Conservation (phyloP, 2,797 vertebrate genomes). For the Sarcoramphus papa region DNA sequence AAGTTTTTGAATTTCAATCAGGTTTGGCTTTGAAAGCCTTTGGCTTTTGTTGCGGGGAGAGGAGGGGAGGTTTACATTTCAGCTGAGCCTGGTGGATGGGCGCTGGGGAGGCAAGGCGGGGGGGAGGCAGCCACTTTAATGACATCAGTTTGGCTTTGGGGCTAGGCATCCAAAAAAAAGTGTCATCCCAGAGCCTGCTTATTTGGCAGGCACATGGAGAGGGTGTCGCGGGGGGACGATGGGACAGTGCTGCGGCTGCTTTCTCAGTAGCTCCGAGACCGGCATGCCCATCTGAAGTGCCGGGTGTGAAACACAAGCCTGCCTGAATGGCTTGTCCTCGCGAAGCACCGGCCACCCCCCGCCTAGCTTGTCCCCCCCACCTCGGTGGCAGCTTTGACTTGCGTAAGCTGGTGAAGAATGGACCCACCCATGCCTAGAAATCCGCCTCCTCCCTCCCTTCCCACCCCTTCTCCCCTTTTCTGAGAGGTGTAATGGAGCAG, state of each 20-base stretch:
- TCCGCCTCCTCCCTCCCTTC: slow-evolving; percentile 53
- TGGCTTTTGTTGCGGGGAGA: slow-evolving; percentile 72
- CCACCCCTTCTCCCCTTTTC: slow-evolving; percentile 15
- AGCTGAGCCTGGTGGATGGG: slow-evolving; percentile 61
- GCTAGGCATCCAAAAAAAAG: slow-evolving; percentile 6
- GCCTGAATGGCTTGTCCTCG: not conserved
- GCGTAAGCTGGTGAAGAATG: slow-evolving; percentile 48
- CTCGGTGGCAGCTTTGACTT: slow-evolving; percentile 33
- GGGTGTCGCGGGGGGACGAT: not conserved
- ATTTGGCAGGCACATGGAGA: not conserved
- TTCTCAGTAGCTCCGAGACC: not conserved
- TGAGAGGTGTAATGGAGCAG: slow-evolving; percentile 40
- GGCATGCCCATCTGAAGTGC: not conserved
- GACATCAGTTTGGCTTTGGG: slow-evolving; percentile 44
- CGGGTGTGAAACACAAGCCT: not conserved
- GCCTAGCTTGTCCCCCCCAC: not conserved
- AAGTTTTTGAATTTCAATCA: slow-evolving; percentile 84
- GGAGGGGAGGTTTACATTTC: slow-evolving; percentile 72
- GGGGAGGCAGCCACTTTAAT: slow-evolving; percentile 18
- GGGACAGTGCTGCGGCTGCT: not conserved
- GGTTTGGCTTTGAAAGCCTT: slow-evolving; percentile 78
- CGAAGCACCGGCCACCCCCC: not conserved
- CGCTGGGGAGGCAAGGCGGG: slow-evolving; percentile 34
- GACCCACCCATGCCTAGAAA: slow-evolving; percentile 59
- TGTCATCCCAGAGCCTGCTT: not conserved